A percentile compares a stretch with the other conserved stretches of the same genome.
phyloP scores from a whole-genome alignment of 2,888 invertebrate genomes.

The Plebejus argus region DNA sequence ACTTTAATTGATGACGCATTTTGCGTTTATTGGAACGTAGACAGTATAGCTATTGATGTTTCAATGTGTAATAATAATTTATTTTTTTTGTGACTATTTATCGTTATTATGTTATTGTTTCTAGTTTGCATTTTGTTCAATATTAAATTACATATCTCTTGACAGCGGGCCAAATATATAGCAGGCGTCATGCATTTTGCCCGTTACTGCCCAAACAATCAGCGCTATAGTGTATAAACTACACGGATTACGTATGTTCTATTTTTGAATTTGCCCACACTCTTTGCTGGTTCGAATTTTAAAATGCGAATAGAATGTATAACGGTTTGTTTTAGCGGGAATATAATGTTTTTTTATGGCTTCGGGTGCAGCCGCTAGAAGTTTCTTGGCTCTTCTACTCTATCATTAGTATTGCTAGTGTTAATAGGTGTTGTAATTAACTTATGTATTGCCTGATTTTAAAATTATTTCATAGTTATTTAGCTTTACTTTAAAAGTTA shows the following conservation, averaged over 20 bases:
- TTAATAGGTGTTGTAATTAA: not conserved
- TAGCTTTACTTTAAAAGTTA: no score
- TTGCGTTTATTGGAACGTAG: no score
- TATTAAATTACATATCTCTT: constrained; percentile 58
- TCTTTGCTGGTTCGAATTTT: constrained; percentile 22
- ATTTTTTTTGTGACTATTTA: not conserved
- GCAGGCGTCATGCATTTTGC: constrained; percentile 35
- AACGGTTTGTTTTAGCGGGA: not conserved
- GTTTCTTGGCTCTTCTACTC: not conserved
- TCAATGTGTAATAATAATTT: not conserved
- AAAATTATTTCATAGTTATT: not conserved
- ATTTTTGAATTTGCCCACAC: constrained; percentile 27
- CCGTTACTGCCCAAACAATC: constrained; percentile 35
- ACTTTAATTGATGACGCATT: no score
- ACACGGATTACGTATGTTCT: constrained; percentile 28
- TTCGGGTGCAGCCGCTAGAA: not conserved
- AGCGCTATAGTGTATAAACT: constrained; percentile 25
- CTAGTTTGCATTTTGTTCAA: not conserved
- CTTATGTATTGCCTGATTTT: not conserved
- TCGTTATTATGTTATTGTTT: not conserved
- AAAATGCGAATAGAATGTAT: constrained; percentile 22
- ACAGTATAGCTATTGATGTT: not conserved
- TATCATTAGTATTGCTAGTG: not conserved
- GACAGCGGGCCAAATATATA: constrained; percentile 64
- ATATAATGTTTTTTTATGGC: not conserved